A percentile compares a stretch with the other conserved stretches of the same genome.
Evolutionary conservation across 2,888 invertebrate genomes (phyloP).

Genomic region (Byasa hedistus): DNA sequence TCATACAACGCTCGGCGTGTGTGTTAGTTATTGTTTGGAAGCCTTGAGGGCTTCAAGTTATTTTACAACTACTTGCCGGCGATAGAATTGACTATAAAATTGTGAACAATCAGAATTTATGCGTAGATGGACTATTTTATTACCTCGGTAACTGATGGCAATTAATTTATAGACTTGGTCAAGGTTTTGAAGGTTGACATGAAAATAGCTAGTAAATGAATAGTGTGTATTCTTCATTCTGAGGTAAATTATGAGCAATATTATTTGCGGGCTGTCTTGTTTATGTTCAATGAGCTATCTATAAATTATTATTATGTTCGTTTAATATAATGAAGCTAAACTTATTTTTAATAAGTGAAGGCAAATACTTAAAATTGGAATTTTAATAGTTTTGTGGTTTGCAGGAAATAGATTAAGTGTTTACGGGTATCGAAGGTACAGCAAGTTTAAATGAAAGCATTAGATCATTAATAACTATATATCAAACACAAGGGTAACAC

Average conservation of each 20-base stretch:
- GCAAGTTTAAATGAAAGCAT: slow-evolving; percentile 50
- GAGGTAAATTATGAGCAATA: not conserved
- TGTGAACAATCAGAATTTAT: slow-evolving; percentile 65
- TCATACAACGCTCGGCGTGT: slow-evolving; percentile 39
- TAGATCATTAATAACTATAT: slow-evolving; percentile 32
- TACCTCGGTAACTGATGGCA: slow-evolving; percentile 50
- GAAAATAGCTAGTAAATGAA: slow-evolving; percentile 31
- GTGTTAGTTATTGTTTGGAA: slow-evolving; percentile 48
- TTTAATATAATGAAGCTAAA: not conserved
- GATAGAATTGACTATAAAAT: slow-evolving; percentile 68
- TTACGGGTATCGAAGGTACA: slow-evolving; percentile 46
- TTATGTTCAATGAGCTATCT: slow-evolving; percentile 1
- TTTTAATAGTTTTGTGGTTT: too few relatives aligned
- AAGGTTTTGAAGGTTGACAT: slow-evolving; percentile 52
- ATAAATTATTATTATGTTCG: not conserved
- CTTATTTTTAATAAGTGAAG: not conserved
- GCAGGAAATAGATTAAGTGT: not conserved
- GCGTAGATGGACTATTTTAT: slow-evolving; percentile 59
- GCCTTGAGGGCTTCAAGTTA: slow-evolving; percentile 64
- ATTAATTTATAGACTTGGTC: slow-evolving; percentile 64
- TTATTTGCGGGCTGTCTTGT: slow-evolving; percentile 5
- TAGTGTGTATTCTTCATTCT: not conserved
- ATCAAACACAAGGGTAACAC: slow-evolving; percentile 66
- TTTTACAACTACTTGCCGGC: slow-evolving; percentile 60
- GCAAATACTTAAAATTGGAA: not conserved